Conservation (phyloP, 1,140 invertebrate genomes). For the Trachymyrmex cornetzi region DNA sequence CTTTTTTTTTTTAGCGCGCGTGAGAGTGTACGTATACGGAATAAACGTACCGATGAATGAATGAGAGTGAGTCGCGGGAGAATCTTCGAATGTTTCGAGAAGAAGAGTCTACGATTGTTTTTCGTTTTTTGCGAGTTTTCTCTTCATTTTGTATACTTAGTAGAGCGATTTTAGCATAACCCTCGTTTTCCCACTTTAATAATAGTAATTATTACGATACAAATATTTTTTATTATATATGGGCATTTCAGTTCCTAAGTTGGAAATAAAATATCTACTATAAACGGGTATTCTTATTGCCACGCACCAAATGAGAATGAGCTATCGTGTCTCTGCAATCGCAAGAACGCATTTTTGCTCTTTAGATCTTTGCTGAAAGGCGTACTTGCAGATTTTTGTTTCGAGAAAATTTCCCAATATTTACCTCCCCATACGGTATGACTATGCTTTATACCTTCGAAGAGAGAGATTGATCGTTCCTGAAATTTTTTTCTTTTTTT, state of each 20-base stretch:
- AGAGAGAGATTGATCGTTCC: background rate
- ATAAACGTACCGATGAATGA: constrained; percentile 22
- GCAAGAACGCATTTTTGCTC: background rate
- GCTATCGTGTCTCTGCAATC: background rate
- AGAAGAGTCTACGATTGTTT: constrained; percentile 68
- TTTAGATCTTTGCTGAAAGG: background rate
- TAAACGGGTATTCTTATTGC: constrained; percentile 64
- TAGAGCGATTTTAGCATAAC: constrained; percentile 76
- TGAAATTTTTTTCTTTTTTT: background rate
- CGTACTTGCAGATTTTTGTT: background rate
- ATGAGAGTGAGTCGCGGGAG: constrained; percentile 22
- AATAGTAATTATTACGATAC: constrained; percentile 78
- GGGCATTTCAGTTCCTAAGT: constrained; percentile 83
- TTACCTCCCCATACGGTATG: background rate
- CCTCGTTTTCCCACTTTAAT: constrained; percentile 76
- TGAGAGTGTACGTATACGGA: constrained; percentile 27
- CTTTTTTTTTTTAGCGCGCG: constrained; percentile 59
- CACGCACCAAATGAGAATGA: background rate
- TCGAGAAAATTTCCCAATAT: background rate
- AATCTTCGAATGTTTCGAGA: constrained; percentile 61
- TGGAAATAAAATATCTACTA: constrained; percentile 82
- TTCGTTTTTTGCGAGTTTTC: constrained; percentile 72
- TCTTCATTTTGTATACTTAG: constrained; percentile 76
- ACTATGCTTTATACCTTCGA: background rate
- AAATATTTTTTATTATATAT: constrained; percentile 83